Conservation (phyloP, 2,113 vertebrate genomes). For the Papio anubis region DNA sequence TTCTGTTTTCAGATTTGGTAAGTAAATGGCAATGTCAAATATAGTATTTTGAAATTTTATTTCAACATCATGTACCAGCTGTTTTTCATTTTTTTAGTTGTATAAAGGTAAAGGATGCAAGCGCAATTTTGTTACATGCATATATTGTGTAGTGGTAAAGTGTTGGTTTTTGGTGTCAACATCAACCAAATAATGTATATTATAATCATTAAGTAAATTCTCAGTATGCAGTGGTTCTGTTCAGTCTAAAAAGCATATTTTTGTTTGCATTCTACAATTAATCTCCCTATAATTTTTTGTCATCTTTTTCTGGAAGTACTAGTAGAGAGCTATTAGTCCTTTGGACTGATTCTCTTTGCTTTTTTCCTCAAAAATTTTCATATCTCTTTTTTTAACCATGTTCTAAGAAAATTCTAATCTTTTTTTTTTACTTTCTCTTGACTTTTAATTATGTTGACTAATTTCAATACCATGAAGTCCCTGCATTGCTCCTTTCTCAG, state of each 20-base stretch:
- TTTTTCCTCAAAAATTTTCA: background rate
- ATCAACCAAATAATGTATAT: too few species aligned
- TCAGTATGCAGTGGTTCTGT: background rate
- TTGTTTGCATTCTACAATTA: background rate
- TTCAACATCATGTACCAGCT: background rate
- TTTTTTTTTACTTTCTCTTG: background rate
- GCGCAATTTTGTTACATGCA: too few species aligned
- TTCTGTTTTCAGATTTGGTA: background rate
- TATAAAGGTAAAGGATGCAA: too few species aligned
- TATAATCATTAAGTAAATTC: too few species aligned
- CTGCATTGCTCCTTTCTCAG: background rate
- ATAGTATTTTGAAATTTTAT: background rate
- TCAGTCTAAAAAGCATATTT: background rate
- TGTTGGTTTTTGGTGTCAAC: too few species aligned
- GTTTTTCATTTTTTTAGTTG: background rate
- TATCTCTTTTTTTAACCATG: background rate
- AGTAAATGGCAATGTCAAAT: background rate
- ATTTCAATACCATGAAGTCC: background rate
- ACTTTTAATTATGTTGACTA: background rate
- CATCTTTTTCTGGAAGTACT: background rate
- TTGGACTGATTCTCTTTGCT: background rate
- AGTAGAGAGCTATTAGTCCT: background rate
- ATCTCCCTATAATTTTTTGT: background rate
- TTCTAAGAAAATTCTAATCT: background rate
- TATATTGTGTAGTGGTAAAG: too few species aligned